Evolutionary conservation across 2,113 vertebrate genomes (phyloP), one percentile per base, ranked within the genome.

Genomic region (Bucco capensis): DNA sequence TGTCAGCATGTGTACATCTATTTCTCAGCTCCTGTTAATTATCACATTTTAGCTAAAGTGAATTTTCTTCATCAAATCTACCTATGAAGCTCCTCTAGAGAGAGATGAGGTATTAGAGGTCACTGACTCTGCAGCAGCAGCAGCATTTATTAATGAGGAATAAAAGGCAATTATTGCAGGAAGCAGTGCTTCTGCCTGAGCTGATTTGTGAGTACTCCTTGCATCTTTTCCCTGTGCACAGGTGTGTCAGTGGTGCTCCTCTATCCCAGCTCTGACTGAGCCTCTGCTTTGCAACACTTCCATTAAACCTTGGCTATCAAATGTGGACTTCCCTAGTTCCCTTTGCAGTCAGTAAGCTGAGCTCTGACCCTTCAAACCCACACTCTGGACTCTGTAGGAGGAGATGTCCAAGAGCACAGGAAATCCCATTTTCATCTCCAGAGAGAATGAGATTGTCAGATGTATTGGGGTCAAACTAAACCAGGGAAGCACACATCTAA

Each of bases 141-240:
- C 60, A 67, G 28, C 75, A 90, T 91, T 86, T 86, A 69, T 77
- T 93, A 85, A 79, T n/a, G 12, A 73, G 62, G 77, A 88, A 78
- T 53, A 64, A 28, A 78, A 82, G 57, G 40, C 57, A 91, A 86
- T 92, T 90, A 83, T 92, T 91, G 74, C 81, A 91, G 76, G 71
- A 83, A 61, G 46, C 14, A 73, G 66, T 44, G 88, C 44, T 95
- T 91, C 88, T 90, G 70, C 90, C 53, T 88, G 80, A 91, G 90
- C 83, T 88, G 54, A 90, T 94, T 90, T 84, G 28, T 75, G 91
- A 78, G 80, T 58, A 81, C 31, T 78, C 46, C 27, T 67, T 86
- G 91, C 89, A 80, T 91, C 75, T 91, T 76, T n/a, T n/a, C n/a
- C n/a, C n/a, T n/a, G n/a, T n/a, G n/a, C n/a, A n/a, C n/a, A n/a